Base-by-base conservation (phyloP, 2,113 vertebrate species). In the Syngnathus scovelli region DNA sequence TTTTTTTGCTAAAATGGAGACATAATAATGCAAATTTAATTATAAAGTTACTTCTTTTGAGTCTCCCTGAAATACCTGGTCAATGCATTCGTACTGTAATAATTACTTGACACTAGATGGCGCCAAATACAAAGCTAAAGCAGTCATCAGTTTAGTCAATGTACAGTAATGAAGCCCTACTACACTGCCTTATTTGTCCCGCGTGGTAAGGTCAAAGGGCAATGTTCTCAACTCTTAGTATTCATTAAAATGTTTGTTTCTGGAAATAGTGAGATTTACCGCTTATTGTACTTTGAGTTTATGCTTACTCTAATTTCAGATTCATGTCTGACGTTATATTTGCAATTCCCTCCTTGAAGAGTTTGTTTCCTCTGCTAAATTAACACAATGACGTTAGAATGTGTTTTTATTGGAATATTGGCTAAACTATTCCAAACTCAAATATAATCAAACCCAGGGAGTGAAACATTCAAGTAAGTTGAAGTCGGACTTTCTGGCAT, bases 61-160 rank as follows among this genome's bases (percentile, higher is more conserved):
- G 16, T 48, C 16, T 16, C 6, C 16, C 16, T 5, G 46, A 18
- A 15, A 16, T 48, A 43, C 4, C 16, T 16, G 44, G 1, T 46
- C 44, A 6, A 15, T 4, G n/a, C 3, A 52, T 4, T 10, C 10
- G 15, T 43, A 10, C 3, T 66, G 67, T 43, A 75, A 38, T 23
- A 9, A 1, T 19, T 4, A 21, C 15, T 0, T 2, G 41, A 59
- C 83, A 72, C 76, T 18, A 80, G 86, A 67, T 79, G 80, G 78
- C 23, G 69, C 61, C 48, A 85, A n/a, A 75, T 4, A 21, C 19
- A 3, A 10, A 6, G 3, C 11, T 41, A 60, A n/a, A 2, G 66
- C 7, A 5, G 16, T 5, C 44, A 16, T 16, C 44, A 6, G 1
- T 5, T 5, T 46, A 16, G 0, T 46, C 4, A 43, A 43, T 43